These are phyloP conservation scores for Diadema setosum DNA, from an alignment of 35 echinoderm and acorn worm genomes.

Conservation along the genomic window DNA sequence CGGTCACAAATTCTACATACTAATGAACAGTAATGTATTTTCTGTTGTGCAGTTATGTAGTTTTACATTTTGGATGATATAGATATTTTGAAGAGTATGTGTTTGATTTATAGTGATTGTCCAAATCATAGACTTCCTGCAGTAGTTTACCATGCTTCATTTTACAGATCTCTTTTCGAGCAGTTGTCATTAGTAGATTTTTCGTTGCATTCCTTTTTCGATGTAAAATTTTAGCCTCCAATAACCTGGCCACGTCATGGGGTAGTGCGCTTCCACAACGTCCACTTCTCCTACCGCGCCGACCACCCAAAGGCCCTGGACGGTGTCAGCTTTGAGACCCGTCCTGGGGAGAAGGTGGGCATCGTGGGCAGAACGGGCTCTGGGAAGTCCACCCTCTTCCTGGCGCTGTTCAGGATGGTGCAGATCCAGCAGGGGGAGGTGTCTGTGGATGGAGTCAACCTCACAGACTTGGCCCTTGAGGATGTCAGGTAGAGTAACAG, in stretches of 20 bases:
- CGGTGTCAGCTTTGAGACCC: slow-evolving; percentile 32
- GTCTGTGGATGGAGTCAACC: slow-evolving; percentile 41
- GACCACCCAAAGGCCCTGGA: slow-evolving; percentile 48
- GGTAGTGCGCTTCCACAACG: background rate
- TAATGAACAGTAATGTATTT: too few relatives aligned
- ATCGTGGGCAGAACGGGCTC: slow-evolving; percentile 71
- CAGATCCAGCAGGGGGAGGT: slow-evolving; percentile 38
- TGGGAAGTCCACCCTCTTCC: slow-evolving; percentile 55
- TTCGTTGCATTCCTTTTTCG: too few relatives aligned
- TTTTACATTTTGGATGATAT: too few relatives aligned
- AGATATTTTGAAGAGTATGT: too few relatives aligned
- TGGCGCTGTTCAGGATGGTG: slow-evolving; percentile 48
- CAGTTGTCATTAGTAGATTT: too few relatives aligned
- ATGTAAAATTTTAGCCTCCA: slow-evolving; percentile 23
- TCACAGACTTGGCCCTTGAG: background rate
- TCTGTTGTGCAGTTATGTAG: too few relatives aligned
- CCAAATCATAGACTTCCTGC: too few relatives aligned
- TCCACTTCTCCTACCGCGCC: slow-evolving; percentile 33
- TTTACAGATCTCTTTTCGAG: too few relatives aligned
- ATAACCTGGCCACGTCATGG: slow-evolving; percentile 16
- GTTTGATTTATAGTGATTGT: too few relatives aligned
- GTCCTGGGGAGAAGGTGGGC: slow-evolving; percentile 58
- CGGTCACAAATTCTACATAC: too few relatives aligned
- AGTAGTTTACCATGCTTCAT: too few relatives aligned
- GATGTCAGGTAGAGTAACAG: slow-evolving; percentile 53